A percentile compares a stretch with the other conserved stretches of the same genome.
Conservation (phyloP, 2,797 vertebrate genomes). For the Austrolebias charrua region DNA sequence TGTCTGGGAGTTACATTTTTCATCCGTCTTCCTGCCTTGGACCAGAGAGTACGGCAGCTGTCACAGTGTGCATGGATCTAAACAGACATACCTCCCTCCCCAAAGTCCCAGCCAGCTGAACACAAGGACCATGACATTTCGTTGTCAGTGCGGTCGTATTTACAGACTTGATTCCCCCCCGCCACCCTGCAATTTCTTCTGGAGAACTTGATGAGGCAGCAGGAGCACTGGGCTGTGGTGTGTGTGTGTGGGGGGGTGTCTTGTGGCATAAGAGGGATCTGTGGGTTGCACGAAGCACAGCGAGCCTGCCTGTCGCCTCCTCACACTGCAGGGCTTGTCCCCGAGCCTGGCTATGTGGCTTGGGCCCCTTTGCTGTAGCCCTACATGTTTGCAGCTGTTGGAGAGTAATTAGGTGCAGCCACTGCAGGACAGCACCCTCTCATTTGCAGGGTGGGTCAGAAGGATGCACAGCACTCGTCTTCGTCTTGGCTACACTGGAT, state of each 20-base stretch:
- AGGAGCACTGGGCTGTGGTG: conserved; percentile 60
- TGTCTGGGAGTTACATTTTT: conserved; percentile 36
- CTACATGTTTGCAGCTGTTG: conserved; percentile 77
- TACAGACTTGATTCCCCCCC: conserved; percentile 74
- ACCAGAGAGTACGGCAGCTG: conserved; percentile 59
- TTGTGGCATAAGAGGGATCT: conserved; percentile 70
- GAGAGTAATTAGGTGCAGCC: conserved; percentile 81
- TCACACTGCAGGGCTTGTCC: conserved; percentile 74
- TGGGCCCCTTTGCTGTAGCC: conserved; percentile 57
- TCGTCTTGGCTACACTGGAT: conserved; percentile 61
- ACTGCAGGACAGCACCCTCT: conserved; percentile 79
- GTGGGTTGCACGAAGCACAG: conserved; percentile 63
- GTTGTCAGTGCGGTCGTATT: conserved; percentile 75
- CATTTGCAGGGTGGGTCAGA: conserved; percentile 83
- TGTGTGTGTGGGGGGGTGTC: too few species aligned
- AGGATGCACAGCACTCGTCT: conserved; percentile 76
- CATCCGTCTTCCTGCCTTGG: conserved; percentile 33
- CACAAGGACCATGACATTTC: conserved; percentile 75
- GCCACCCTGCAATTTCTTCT: conserved; percentile 80
- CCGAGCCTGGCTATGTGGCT: conserved; percentile 55
- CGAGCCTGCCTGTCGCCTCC: conserved; percentile 63
- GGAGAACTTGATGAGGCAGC: conserved; percentile 79
- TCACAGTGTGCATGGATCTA: conserved; percentile 61
- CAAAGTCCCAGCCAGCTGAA: conserved; percentile 62
- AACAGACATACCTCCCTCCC: conserved; percentile 71